Percentiles rank a stretch among this genome's conserved stretches.
phyloP scores from a whole-genome alignment of 92 coral and sea anemone genomes.

The Ricordea florida region DNA sequence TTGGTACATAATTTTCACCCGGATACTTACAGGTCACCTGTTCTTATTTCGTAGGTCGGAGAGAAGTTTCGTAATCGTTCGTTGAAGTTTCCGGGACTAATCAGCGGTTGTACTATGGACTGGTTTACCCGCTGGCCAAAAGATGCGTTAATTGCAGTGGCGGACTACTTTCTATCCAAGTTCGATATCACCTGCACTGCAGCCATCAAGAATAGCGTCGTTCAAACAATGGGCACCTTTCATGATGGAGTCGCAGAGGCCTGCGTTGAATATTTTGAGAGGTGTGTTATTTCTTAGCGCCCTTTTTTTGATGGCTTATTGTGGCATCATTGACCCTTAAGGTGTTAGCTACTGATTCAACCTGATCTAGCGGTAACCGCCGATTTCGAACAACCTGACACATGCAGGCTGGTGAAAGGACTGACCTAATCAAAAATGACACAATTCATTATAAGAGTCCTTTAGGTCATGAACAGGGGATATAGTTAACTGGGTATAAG shows the following conservation, averaged over 20 bases:
- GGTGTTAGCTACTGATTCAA: too few relatives aligned
- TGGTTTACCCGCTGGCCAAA: slow-evolving; percentile 98
- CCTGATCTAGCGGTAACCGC: too few relatives aligned
- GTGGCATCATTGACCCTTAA: too few relatives aligned
- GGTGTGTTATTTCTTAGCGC: slow-evolving; percentile 15
- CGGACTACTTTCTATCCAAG: slow-evolving; percentile 89
- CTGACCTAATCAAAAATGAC: too few relatives aligned
- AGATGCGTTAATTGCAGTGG: slow-evolving; percentile 90
- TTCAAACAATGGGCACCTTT: slow-evolving; percentile 85
- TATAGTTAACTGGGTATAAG: too few relatives aligned
- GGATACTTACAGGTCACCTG: not conserved
- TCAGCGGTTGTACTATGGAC: slow-evolving; percentile 93
- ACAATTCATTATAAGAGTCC: too few relatives aligned
- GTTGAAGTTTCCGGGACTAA: slow-evolving; percentile 84
- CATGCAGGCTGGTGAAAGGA: too few relatives aligned
- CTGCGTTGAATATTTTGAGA: slow-evolving; percentile 85
- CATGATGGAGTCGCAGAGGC: slow-evolving; percentile 89
- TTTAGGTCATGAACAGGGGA: too few relatives aligned
- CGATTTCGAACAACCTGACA: too few relatives aligned
- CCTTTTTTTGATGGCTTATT: too few relatives aligned
- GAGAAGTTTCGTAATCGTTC: slow-evolving; percentile 92
- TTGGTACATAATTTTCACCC: too few relatives aligned
- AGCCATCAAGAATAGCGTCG: slow-evolving; percentile 77
- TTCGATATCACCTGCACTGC: slow-evolving; percentile 84
- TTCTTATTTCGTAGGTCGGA: slow-evolving; percentile 56